Base-by-base conservation (phyloP, 2,888 invertebrate genomes). In the Argyra leucocephala region DNA sequence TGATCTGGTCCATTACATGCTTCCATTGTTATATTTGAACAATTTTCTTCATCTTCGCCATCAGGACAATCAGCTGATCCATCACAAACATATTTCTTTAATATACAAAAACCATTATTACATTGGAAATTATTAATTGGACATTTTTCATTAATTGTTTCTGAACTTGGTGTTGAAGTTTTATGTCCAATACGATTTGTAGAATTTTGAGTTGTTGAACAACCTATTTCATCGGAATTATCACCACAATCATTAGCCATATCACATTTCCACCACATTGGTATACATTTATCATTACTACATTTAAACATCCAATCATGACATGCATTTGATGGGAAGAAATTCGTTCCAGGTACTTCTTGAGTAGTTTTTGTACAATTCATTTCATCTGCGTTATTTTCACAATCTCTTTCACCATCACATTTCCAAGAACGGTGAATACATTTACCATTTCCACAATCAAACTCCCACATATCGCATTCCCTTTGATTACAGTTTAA, bases 251-350 rank as follows among this genome's bases (percentile, higher is more conserved):
- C 91, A 71, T 88, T 83, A 1, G 88, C 86, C 26, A 81, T 84
- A 73, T 91, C 91, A 73, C 91, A 91, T 69, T 88, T 85, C 91
- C 90, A 90, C 88, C 89, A 89, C 69, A 86, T 85, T 0, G 90
- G 90, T 61, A 90, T 82, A 73, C 90, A 90, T 75, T 85, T 86
- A 12, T 81, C 83, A 71, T 88, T 88, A 22, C 82, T 79, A 72
- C 91, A 91, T 70, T 83, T 84, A 74, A 89, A 91, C 90, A 90
- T 90, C 88, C 89, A 90, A 69, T 88, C 86, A 62, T 85, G 83
- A 72, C 90, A 90, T 0, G 83, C 79, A 7, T 70, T 81, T 80
- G 68, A 72, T 68, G 65, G 77, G 62, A 66, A 73, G 76, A 73
- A 76, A 70, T 74, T 73, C 12, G 66, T 64, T 4, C 66, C 57